Evolutionary conservation across 2,888 invertebrate genomes (phyloP), one percentile per base, ranked within the genome.

Genomic region (Lochmaea capreae): DNA sequence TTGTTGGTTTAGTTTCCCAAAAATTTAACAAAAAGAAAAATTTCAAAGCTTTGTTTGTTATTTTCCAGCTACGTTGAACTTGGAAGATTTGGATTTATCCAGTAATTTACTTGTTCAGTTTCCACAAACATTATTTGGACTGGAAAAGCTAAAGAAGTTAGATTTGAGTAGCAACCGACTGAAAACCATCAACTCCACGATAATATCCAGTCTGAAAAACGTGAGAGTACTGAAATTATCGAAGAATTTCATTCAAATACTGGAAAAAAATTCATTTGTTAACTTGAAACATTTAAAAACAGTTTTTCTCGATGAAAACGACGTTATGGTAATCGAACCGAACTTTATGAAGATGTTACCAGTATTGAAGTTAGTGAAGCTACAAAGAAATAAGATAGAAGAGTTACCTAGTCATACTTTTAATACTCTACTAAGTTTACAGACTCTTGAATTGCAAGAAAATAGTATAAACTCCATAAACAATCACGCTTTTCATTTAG

Each of bases 151-250:
- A 18, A 91, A 92, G 84, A 88, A 92, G 71, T 88, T 96, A 63
- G 95, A 96, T 85, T 88, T 95, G 73, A 94, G 94, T 83, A 91
- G 91, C 84, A 96, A 96, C 86, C 90, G 93, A 76, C 90, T 96
- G 54, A 91, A 92, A 80, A 88, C 89, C 72, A 89, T 95, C 71
- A 91, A 93, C 70, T 90, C 92, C 0, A 92, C 93, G 79, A 90
- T 92, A 0, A 88, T 97, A 67, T 91, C 91, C 76, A 92, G 91
- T 77, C 89, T 95, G 83, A 90, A 91, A 52, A 90, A 92, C 59
- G 88, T 96, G 18, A 89, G 90, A 61, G 92, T 93, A 83, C 89
- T 96, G 52, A 92, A 92, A 79, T 87, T 96, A 76, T 92, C 93
- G 4, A 90, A 92, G 79, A 96, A 96, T 86, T 92, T 92, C 80